Evolutionary conservation across 2,113 vertebrate genomes (phyloP).

Genomic region (Mustela lutreola): DNA sequence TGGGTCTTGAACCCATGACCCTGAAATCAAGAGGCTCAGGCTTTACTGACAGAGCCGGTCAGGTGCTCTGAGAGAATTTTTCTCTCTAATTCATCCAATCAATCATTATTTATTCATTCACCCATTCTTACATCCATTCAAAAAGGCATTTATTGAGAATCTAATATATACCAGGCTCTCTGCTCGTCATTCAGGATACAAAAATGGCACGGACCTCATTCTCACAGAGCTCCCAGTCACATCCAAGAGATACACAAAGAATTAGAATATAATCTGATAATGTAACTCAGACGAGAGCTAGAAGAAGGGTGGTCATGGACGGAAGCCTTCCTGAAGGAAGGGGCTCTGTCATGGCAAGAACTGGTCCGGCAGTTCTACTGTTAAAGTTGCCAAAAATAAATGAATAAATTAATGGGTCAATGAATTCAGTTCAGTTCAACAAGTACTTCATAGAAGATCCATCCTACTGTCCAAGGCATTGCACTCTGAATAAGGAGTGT

Average conservation of each 20-base stretch:
- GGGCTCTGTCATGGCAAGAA: neutral
- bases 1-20: neutral
- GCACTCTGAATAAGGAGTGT: neutral
- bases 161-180: neutral
- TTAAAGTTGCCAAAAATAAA: neutral
- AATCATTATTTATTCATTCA: neutral
- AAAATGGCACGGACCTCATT: neutral
- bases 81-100: neutral
- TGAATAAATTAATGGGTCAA: neutral
- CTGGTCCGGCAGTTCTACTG: neutral
- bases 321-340: neutral
- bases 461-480: neutral
- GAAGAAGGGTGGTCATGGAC: neutral
- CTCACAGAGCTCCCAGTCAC: slow-evolving; percentile 4
- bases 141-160: neutral
- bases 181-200: neutral
- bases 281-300: neutral
- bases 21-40: neutral
- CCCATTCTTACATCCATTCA: neutral
- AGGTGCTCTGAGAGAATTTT: neutral
- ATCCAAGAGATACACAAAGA: neutral
- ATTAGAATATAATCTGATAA: neutral
- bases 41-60: neutral
- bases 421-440: neutral
- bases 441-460: neutral